Base-by-base conservation (phyloP, 2,113 vertebrate genomes). In the Craseonycteris thonglongyai region DNA sequence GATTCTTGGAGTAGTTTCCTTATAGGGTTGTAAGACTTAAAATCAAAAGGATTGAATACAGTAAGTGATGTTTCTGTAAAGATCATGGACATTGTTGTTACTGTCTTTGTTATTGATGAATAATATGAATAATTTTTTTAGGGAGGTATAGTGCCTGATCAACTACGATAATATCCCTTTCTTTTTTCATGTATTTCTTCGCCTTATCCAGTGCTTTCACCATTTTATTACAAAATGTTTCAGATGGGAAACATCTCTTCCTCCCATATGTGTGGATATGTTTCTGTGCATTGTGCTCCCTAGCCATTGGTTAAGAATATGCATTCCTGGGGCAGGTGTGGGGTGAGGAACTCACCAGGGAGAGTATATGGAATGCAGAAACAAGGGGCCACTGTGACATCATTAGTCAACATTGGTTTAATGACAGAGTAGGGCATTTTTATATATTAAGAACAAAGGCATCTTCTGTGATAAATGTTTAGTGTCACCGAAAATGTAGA, bases 221-320 rank as follows among this genome's bases (percentile, higher is more conserved):
- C 22, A 5, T 92, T 66, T n/a, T 74, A 72, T 74, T 72, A 26
- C 10, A 42, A 47, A 28, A 19, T 5, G 63, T 88, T 88, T 82
- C 54, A 65, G 40, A 40, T 74, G 71, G 22, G 92, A 66, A 40
- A 26, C 12, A 19, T 8, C 22, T 14, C 40, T 79, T 65, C 49
- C 42, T 18, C 5, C 2, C 14, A 9, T 40, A 16, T 16, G 16
- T 49, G 58, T 45, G 30, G 28, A 21, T 1, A 3, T 0, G 0
- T 30, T 49, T 63, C 81, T 58, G 19, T 54, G 75, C 19, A 4
- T 75, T 56, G 18, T 45, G 26, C 11, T 63, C 22, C 13, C 30
- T 35, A 51, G 47, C 16, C 24, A 21, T 49, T 58, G 54, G n/a
- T 28, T 59, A 45, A 56, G 58, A 45, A 33, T 42, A 22, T 18